Evolutionary conservation across 2,888 invertebrate genomes (phyloP).

Genomic region (Chesias legatella): DNA sequence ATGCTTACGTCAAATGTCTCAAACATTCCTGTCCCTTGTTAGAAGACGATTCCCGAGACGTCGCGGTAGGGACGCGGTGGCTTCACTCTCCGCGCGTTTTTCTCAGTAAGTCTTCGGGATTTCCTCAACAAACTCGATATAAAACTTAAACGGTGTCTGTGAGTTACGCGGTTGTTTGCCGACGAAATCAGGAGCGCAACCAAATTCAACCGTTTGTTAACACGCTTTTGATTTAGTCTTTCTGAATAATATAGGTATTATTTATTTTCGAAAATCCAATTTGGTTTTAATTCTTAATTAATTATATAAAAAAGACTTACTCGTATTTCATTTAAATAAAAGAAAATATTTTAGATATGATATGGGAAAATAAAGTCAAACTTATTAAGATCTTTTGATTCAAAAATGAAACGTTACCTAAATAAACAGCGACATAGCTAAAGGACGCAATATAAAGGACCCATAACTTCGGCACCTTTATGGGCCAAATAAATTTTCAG

Average conservation of each 20-base stretch:
- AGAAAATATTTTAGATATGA: too few species aligned
- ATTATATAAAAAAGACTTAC: too few species aligned
- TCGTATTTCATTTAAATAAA: too few species aligned
- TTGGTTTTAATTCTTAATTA: too few species aligned
- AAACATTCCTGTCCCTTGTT: constrained; percentile 68
- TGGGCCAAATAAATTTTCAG: constrained; percentile 23
- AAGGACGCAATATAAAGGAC: constrained; percentile 19
- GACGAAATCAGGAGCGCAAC: constrained; percentile 18
- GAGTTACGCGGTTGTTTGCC: constrained; percentile 36
- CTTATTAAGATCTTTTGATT: neutral
- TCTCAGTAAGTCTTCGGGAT: constrained; percentile 72
- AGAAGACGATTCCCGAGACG: constrained; percentile 48
- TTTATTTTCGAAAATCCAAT: too few species aligned
- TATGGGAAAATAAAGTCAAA: too few species aligned
- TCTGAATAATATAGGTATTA: too few species aligned
- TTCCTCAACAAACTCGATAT: constrained; percentile 62
- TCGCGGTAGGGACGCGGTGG: constrained; percentile 40
- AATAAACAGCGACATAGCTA: constrained; percentile 14
- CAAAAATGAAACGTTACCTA: constrained; percentile 13
- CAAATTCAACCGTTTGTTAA: constrained; percentile 13
- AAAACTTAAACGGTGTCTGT: constrained; percentile 54
- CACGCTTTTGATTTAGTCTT: constrained; percentile 3
- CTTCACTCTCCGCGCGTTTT: constrained; percentile 51
- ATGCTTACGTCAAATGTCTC: constrained; percentile 59
- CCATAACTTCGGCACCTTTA: constrained; percentile 22